These are phyloP conservation scores for Pristionchus japonicus DNA, from an alignment of 2,888 invertebrate genomes.

Conservation along the genomic window DNA sequence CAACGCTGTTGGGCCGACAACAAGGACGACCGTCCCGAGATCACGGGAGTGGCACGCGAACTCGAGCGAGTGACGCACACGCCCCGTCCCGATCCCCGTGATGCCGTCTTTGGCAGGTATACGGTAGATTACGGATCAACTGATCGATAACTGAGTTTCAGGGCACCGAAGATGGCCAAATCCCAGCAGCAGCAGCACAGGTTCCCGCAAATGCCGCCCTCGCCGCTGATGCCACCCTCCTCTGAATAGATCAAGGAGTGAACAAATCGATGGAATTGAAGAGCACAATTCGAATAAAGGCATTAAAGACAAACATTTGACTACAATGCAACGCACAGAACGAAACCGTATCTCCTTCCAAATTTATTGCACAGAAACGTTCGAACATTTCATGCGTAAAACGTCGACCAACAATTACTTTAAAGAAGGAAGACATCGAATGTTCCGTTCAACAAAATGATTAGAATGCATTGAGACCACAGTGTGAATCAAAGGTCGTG, in stretches of 20 bases:
- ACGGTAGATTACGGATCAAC: not conserved
- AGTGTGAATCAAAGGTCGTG: slow-evolving; percentile 24
- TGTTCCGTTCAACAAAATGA: not conserved
- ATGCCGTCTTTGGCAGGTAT: not conserved
- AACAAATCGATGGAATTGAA: not conserved
- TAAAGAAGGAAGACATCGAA: too few relatives aligned
- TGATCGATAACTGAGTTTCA: not conserved
- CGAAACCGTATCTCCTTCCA: too few relatives aligned
- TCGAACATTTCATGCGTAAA: too few relatives aligned
- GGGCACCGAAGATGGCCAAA: not conserved
- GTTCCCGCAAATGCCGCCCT: not conserved
- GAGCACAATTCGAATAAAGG: not conserved
- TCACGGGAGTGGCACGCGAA: not conserved
- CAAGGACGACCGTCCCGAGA: not conserved
- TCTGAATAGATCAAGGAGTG: not conserved
- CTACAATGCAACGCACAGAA: not conserved
- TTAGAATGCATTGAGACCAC: slow-evolving; percentile 35
- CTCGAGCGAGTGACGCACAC: not conserved
- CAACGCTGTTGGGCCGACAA: not conserved
- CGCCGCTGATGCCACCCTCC: not conserved
- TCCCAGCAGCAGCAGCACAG: not conserved
- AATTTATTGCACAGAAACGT: too few relatives aligned
- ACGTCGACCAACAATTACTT: too few relatives aligned
- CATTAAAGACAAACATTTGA: not conserved
- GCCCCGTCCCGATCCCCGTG: not conserved